Conservation (phyloP, 1,140 invertebrate species). For the Parapsyche elsis region DNA sequence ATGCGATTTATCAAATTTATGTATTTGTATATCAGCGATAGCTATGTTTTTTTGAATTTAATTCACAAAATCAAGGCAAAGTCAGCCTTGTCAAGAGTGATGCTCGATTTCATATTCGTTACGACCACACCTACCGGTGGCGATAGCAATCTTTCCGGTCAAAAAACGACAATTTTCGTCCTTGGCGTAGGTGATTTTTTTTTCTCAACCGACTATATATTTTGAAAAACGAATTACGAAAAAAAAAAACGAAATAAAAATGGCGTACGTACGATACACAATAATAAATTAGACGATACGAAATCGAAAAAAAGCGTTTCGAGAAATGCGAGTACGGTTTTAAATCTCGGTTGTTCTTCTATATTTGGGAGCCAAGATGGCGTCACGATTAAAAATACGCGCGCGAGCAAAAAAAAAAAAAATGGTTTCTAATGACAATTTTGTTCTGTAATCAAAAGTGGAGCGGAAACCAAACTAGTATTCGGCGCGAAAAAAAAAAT, state of each 20-base stretch:
- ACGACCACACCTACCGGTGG: constrained; percentile 15
- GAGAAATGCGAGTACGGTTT: not conserved
- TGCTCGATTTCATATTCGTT: constrained; percentile 26
- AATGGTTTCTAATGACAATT: constrained; percentile 11
- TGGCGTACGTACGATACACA: no score
- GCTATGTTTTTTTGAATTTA: not conserved
- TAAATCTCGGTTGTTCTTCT: not conserved
- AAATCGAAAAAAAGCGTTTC: no score
- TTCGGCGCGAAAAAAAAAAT: constrained; percentile 1
- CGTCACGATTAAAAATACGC: constrained; percentile 2
- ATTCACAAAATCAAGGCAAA: not conserved
- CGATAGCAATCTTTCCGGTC: constrained; percentile 11
- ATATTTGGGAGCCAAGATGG: not conserved
- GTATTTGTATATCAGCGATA: no score
- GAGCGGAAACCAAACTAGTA: constrained; percentile 33
- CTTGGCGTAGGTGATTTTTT: not conserved
- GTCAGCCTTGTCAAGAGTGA: constrained; percentile 9
- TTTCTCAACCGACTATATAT: not conserved
- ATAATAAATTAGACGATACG: no score
- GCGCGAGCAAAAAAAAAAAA: not conserved
- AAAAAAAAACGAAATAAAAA: not conserved
- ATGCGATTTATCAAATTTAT: no score
- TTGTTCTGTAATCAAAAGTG: constrained; percentile 18
- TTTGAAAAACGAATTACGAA: not conserved
- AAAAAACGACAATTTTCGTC: constrained; percentile 19